Percentiles rank a stretch among this genome's conserved stretches.
phyloP scores from a whole-genome alignment of 2,888 invertebrate genomes.

The Seira ritae region DNA sequence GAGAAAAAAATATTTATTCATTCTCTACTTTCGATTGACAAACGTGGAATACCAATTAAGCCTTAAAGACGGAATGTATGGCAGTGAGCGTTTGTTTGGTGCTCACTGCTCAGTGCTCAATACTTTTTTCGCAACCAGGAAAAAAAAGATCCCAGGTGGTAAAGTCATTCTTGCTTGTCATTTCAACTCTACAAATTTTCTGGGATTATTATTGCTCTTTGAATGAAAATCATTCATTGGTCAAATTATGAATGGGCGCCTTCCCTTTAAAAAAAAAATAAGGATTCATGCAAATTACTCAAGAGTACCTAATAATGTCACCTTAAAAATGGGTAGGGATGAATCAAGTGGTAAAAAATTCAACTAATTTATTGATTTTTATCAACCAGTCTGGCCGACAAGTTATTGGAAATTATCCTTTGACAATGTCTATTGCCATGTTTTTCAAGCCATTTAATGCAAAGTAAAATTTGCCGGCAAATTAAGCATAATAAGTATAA shows the following conservation, averaged over 20 bases:
- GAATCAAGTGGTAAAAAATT: not conserved
- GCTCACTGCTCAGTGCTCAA: not conserved
- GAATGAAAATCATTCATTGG: slow-evolving; percentile 18
- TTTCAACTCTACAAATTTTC: slow-evolving; percentile 5
- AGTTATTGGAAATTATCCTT: slow-evolving; percentile 14
- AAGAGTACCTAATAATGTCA: slow-evolving; percentile 14
- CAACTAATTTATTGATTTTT: slow-evolving; percentile 18
- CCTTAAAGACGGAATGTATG: slow-evolving; percentile 2
- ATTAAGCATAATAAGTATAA: too few relatives aligned
- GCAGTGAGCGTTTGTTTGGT: not conserved
- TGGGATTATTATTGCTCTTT: not conserved
- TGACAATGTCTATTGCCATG: not conserved
- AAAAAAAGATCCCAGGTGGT: not conserved
- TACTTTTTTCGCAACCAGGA: not conserved
- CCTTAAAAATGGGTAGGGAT: not conserved
- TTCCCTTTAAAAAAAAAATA: too few relatives aligned
- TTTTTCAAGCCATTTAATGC: not conserved
- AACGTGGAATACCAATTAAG: slow-evolving; percentile 64
- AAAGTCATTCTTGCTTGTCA: not conserved
- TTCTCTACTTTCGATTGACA: slow-evolving; percentile 48
- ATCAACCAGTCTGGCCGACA: not conserved
- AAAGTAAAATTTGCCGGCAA: not conserved
- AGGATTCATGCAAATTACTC: not conserved
- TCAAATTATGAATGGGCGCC: not conserved
- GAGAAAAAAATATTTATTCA: slow-evolving; percentile 40